These are phyloP conservation scores for Dromococcyx pavoninus DNA, from an alignment of 2,797 vertebrate species.

Conservation along the genomic window DNA sequence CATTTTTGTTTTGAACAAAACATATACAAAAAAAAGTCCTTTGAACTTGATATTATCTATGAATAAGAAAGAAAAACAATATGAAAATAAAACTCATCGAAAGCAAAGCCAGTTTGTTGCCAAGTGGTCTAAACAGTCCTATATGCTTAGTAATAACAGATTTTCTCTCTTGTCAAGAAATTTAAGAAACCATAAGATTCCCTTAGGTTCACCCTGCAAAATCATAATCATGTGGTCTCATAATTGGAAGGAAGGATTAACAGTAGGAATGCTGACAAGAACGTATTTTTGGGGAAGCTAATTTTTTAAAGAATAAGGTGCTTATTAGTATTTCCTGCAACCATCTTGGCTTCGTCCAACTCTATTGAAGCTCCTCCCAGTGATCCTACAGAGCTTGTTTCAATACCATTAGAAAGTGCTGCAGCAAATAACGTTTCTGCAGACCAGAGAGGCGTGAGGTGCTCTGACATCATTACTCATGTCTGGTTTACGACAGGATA, in stretches of 20 bases:
- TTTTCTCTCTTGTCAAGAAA: background rate
- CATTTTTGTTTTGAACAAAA: background rate
- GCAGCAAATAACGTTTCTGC: background rate
- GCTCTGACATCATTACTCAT: background rate
- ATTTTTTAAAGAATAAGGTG: background rate
- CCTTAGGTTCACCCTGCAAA: background rate
- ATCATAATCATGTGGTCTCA: background rate
- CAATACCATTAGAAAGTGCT: background rate
- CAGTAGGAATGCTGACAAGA: background rate
- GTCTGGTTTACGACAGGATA: background rate
- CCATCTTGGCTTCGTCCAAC: background rate
- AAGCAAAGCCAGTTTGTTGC: background rate
- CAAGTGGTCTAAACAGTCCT: background rate
- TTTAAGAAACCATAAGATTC: background rate
- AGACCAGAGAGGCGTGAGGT: background rate
- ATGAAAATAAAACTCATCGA: background rate
- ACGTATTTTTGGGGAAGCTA: background rate
- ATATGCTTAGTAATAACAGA: background rate
- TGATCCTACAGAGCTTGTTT: background rate
- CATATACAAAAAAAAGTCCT: too few species aligned
- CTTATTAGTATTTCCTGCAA: background rate
- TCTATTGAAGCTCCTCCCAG: background rate
- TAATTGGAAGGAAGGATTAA: background rate
- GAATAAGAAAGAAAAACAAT: background rate
- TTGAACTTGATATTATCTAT: background rate